phyloP scores from a whole-genome alignment of 1,140 invertebrate genomes.

The Campodea augens region DNA sequence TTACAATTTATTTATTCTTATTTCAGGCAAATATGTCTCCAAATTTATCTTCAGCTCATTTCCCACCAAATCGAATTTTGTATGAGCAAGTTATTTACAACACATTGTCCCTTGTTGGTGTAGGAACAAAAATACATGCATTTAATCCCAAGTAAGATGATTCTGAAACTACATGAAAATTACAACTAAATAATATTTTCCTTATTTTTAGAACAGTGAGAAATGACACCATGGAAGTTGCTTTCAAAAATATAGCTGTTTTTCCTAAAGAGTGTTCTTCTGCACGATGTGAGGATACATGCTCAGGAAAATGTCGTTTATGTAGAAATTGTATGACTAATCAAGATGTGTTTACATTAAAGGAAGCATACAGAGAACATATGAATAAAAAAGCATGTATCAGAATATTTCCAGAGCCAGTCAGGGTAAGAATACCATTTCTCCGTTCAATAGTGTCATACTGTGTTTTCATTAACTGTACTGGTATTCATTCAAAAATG shows the following conservation, averaged over 20 bases:
- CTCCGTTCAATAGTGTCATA: not conserved
- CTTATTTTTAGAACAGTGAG: conserved; percentile 22
- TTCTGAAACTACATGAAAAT: not conserved
- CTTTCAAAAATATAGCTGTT: conserved; percentile 60
- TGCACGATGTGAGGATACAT: conserved; percentile 40
- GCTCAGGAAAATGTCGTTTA: conserved; percentile 44
- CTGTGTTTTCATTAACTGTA: not conserved
- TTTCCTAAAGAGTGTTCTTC: conserved; percentile 45
- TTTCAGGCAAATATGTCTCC: conserved; percentile 86
- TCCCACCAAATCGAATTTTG: conserved; percentile 61
- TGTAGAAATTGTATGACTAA: conserved; percentile 56
- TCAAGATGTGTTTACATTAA: conserved; percentile 34
- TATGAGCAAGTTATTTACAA: conserved; percentile 88
- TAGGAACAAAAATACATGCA: conserved; percentile 33
- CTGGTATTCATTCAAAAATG: not conserved
- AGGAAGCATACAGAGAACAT: conserved; percentile 56
- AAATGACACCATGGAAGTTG: conserved; percentile 44
- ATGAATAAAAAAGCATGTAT: conserved; percentile 53
- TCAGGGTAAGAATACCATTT: conserved; percentile 37
- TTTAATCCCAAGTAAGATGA: conserved; percentile 5
- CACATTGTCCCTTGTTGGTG: conserved; percentile 59
- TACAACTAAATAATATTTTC: not conserved
- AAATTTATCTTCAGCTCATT: conserved; percentile 86
- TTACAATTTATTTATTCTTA: conserved; percentile 1
- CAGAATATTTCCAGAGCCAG: conserved; percentile 57